Evolutionary conservation across 2,113 vertebrate genomes (phyloP), one percentile per base, ranked within the genome.

Genomic region (Anguilla rostrata): DNA sequence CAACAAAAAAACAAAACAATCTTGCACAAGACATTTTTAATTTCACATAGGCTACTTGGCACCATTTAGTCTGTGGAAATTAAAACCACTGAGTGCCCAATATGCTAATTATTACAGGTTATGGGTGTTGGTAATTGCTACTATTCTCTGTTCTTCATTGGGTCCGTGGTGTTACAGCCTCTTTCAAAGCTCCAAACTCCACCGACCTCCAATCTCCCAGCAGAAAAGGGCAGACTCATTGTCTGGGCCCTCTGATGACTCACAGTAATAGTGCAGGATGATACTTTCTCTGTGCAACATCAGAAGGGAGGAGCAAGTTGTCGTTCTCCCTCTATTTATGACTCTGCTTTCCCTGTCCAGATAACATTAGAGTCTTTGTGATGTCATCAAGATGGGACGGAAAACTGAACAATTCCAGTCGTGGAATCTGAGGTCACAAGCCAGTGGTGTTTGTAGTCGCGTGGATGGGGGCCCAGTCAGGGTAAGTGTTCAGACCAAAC

Each of bases 401-500:
- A 7, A 16, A 80, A 85, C 75, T 79, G 78, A 29, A 79, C 11
- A 71, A 79, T 79, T 82, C 26, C 81, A 49, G 3, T 9, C 2
- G 9, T 43, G 40, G 16, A 49, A 49, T 14, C 1, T 18, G 53
- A 34, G 8, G 0, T 94, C 86, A 97, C 5, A 93, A 91, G 0
- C 71, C 79, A 0, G 96, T 97, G 63, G 34, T 87, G 90, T 97
- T 97, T 41, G 86, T 15, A n/a, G 53, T 7, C 22, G 83, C n/a
- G 29, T 90, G 63, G 9, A 0, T 3, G 6, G 96, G 94, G 34
- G 93, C 97, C 98, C 98, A 99, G 0, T 93, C 89, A 40, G 98
- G 98, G 26, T 97, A 99, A 0, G 89, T 93, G 15, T 96, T n/a
- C 86, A 99, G 94, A 29, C 94, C 86, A 5, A 97, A 98, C 12